These are phyloP conservation scores for Argyra leucocephala DNA, from an alignment of 2,888 invertebrate species.

Conservation along the genomic window DNA sequence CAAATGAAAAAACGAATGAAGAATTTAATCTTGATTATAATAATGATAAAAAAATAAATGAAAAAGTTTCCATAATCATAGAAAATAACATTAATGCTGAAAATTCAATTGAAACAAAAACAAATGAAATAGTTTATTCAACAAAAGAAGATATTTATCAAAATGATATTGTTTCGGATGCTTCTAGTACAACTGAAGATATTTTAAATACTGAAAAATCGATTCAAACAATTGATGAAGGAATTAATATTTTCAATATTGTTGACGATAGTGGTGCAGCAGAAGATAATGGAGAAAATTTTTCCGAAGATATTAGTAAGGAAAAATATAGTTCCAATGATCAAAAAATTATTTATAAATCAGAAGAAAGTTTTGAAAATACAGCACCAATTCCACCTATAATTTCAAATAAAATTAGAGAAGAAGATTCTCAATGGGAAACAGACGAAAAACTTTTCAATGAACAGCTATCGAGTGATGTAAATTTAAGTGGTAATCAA, in stretches of 20 bases:
- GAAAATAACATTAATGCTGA: slow-evolving; percentile 20
- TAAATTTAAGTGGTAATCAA: slow-evolving; percentile 16
- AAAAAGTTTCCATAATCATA: background rate
- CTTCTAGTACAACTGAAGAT: slow-evolving; percentile 17
- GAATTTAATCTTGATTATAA: background rate
- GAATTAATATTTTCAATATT: slow-evolving; percentile 33
- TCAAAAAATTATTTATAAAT: slow-evolving; percentile 17
- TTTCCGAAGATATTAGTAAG: background rate
- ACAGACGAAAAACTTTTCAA: slow-evolving; percentile 36
- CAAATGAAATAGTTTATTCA: slow-evolving; percentile 19
- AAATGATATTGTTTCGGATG: slow-evolving; percentile 13
- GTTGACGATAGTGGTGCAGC: slow-evolving; percentile 13
- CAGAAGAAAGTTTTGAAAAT: slow-evolving; percentile 18
- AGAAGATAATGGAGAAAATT: background rate
- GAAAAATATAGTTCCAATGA: slow-evolving; percentile 12
- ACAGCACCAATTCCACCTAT: slow-evolving; percentile 17
- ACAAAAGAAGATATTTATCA: slow-evolving; percentile 16
- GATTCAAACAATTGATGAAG: slow-evolving; percentile 26
- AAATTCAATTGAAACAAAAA: slow-evolving; percentile 18
- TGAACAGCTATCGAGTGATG: slow-evolving; percentile 26
- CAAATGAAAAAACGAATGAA: slow-evolving; percentile 11
- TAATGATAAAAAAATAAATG: background rate
- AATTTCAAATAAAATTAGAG: slow-evolving; percentile 13
- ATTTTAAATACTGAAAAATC: too few relatives aligned
- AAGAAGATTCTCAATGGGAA: slow-evolving; percentile 31